Base-by-base conservation (phyloP, 2,888 invertebrate species). In the Eristalinus aeneus region DNA sequence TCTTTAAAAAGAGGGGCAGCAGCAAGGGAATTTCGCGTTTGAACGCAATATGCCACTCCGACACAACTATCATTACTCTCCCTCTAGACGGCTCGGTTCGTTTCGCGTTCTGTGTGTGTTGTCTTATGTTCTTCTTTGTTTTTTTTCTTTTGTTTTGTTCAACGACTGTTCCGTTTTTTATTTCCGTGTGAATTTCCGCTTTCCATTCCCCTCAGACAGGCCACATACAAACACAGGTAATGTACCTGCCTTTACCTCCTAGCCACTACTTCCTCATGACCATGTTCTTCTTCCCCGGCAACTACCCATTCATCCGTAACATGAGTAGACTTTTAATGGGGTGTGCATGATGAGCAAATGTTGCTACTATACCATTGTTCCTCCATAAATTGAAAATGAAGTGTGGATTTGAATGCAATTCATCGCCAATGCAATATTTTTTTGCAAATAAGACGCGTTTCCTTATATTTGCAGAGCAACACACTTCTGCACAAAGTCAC, bases 111-210 rank as follows among this genome's bases (percentile, higher is more conserved):
- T 23, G 46, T 34, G 5, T 58, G 63, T 32, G 53, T 6, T 65
- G 20, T 58, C 32, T 31, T 58, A 31, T 20, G 27, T 72, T 56
- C 23, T 56, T 69, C 69, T 69, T 77, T 27, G 3, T 12, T 69
- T 72, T 69, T 77, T 56, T 73, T 32, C 0, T 46, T 69, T 68
- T 64, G 69, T 56, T 36, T 27, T 71, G 71, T 67, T 69, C 58
- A 63, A 60, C 77, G 67, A 20, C 65, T 80, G 81, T 87, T 88
- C 87, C 88, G 83, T 87, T 88, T 76, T 85, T 80, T 88, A 79
- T 87, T 88, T 87, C 87, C 79, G 87, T 88, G 88, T 88, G 88
- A 88, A 88, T 88, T 88, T 88, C 88, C 88, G 88, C 64, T 84
- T 84, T 84, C 64, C 56, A 68, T 23, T 67, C 67, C 63, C 79